Conservation (phyloP, 2,797 vertebrate species). For the Cephalopachus bancanus region DNA sequence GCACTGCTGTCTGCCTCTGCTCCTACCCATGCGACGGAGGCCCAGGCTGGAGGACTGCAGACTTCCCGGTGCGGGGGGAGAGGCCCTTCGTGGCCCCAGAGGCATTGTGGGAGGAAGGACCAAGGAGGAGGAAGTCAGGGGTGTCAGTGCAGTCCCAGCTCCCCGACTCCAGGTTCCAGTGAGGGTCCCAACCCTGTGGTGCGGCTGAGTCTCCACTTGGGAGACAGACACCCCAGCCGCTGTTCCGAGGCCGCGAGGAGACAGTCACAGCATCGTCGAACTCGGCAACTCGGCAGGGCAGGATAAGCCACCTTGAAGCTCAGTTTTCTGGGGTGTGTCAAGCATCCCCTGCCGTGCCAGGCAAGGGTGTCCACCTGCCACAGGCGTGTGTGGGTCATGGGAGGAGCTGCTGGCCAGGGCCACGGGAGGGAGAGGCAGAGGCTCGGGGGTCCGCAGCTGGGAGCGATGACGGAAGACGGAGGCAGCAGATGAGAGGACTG, state of each 20-base stretch:
- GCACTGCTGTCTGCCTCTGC: neutral
- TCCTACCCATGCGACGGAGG: neutral
- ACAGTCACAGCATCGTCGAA: neutral
- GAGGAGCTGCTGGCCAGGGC: neutral
- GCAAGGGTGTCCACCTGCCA: neutral
- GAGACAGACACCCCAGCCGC: neutral
- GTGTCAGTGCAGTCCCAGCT: too few relatives aligned
- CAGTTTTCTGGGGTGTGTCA: neutral
- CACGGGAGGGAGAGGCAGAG: neutral
- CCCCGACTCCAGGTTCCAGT: neutral
- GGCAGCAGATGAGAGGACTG: neutral
- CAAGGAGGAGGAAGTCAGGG: neutral
- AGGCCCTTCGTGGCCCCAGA: neutral
- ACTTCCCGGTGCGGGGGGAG: neutral
- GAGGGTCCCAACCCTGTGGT: neutral
- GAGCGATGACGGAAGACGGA: neutral
- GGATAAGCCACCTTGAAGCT: neutral
- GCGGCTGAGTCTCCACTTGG: neutral
- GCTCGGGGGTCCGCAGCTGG: neutral
- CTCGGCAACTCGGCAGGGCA: neutral
- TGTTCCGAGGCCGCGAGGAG: neutral
- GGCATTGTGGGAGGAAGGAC: neutral
- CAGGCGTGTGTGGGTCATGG: neutral
- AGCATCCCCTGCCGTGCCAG: neutral
- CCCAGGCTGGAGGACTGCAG: neutral